phyloP scores from a whole-genome alignment of 1,140 invertebrate genomes.

The Gyrodactylus bullatarudis region DNA sequence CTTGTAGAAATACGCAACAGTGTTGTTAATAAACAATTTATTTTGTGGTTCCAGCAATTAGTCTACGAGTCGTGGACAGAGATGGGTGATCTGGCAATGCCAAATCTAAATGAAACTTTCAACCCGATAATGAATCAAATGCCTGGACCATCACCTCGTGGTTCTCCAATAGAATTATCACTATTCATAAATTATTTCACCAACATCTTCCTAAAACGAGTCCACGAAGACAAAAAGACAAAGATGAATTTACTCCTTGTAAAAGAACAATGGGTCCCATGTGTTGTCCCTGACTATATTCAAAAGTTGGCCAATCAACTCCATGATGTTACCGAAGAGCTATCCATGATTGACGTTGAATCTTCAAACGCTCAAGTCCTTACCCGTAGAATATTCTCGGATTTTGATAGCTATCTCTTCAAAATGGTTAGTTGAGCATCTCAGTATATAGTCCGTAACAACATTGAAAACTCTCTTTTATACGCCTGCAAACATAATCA shows the following conservation, averaged over 20 bases:
- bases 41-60: too few relatives aligned
- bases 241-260: neutral
- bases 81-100: neutral
- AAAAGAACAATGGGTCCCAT: neutral
- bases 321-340: neutral
- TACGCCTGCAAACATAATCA: too few relatives aligned
- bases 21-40: too few relatives aligned
- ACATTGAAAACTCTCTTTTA: too few relatives aligned
- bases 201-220: neutral
- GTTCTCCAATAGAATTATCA: neutral
- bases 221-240: neutral
- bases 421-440: too few relatives aligned
- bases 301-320: neutral
- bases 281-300: neutral
- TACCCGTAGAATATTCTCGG: too few relatives aligned
- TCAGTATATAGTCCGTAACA: too few relatives aligned
- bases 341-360: too few relatives aligned
- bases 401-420: too few relatives aligned
- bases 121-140: neutral
- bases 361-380: too few relatives aligned
- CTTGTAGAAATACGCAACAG: too few relatives aligned
- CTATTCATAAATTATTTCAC: neutral
- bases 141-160: neutral
- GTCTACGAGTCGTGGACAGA: neutral
- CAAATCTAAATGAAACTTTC: neutral